Evolutionary conservation across 2,113 vertebrate species (phyloP).

Genomic region (Athene noctua): DNA sequence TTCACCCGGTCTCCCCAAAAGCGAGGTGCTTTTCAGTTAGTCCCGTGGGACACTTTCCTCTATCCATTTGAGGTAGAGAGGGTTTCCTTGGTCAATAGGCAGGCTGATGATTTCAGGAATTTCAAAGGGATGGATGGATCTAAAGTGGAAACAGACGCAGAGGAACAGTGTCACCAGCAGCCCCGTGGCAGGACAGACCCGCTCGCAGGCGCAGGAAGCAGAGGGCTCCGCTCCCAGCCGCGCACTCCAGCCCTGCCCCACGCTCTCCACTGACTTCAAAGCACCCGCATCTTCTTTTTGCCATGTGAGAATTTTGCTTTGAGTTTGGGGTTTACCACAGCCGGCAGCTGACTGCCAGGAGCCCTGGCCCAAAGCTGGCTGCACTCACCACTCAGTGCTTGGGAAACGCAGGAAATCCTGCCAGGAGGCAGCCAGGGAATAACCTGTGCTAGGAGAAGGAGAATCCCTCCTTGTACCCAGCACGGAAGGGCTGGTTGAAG

Average conservation of each 20-base stretch:
- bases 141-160: constrained; percentile 50
- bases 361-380: not conserved
- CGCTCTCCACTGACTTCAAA: not conserved
- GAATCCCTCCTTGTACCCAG: not conserved
- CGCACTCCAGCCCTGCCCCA: not conserved
- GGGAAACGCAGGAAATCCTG: not conserved
- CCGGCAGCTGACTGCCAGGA: not conserved
- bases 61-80: constrained; percentile 80
- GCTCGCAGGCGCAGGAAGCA: not conserved
- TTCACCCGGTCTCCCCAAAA: not conserved
- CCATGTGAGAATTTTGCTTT: constrained; percentile 1
- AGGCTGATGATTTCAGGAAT: constrained; percentile 86
- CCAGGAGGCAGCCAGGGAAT: not conserved
- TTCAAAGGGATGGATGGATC: constrained; percentile 86
- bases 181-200: not conserved
- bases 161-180: not conserved
- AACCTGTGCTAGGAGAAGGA: not conserved
- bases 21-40: not conserved
- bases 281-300: not conserved
- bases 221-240: not conserved
- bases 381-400: not conserved
- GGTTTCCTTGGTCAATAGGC: constrained; percentile 80
- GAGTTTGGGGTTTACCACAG: not conserved
- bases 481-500: not conserved
- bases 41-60: constrained; percentile 75